Evolutionary conservation across 2,797 vertebrate species (phyloP).

Genomic region (Pseudomugil gertrudae): DNA sequence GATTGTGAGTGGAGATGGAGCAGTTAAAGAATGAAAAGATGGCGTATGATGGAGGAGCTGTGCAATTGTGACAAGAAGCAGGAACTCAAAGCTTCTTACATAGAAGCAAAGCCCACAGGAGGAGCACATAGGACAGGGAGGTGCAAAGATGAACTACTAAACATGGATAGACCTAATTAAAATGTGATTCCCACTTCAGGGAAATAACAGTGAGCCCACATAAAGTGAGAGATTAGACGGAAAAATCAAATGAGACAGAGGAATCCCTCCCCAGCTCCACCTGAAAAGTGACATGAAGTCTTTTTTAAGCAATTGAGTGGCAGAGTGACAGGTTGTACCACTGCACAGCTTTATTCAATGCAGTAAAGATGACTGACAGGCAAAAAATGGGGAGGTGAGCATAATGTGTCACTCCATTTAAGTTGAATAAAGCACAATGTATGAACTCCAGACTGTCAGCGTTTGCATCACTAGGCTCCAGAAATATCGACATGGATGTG

Average conservation of each 20-base stretch:
- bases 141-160: conserved; percentile 66
- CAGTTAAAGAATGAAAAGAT: conserved; percentile 74
- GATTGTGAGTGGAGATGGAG: conserved; percentile 69
- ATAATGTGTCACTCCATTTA: conserved; percentile 77
- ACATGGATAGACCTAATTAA: conserved; percentile 83
- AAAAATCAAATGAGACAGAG: conserved; percentile 71
- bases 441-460: conserved; percentile 68
- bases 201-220: conserved; percentile 75
- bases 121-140: conserved; percentile 60
- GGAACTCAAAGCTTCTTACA: conserved; percentile 69
- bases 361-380: conserved; percentile 78
- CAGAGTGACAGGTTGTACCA: conserved; percentile 77
- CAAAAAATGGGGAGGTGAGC: conserved; percentile 68
- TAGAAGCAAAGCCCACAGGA: conserved; percentile 68
- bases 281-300: conserved; percentile 65
- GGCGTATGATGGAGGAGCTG: conserved; percentile 66
- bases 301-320: conserved; percentile 72
- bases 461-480: conserved; percentile 58
- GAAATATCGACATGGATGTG: conserved; percentile 64
- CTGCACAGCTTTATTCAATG: conserved; percentile 73
- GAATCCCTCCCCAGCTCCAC: conserved; percentile 68
- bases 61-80: conserved; percentile 69
- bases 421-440: conserved; percentile 78
- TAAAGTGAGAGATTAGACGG: conserved; percentile 76
- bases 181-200: conserved; percentile 78